These are phyloP conservation scores for honey bee (Apis mellifera) DNA, from an alignment of 1,140 invertebrate species.

Conservation along the genomic window Amel_HAv3.1 CM009943.2:5657001-5657500, in stretches of 20 bases:
- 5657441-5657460: neutral
- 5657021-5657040: conserved; percentile 7
- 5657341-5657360: neutral
- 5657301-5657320: neutral
- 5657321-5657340: conserved; percentile 27
- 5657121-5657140: conserved; percentile 51
- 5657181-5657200: conserved; percentile 42
- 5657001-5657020: conserved; percentile 50
- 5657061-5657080: conserved; percentile 68
- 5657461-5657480: too few relatives aligned
- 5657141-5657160: conserved; percentile 61
- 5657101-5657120: conserved; percentile 56
- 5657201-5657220: conserved; percentile 48
- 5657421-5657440: neutral
- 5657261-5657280: conserved; percentile 59
- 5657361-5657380: neutral
- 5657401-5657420: neutral
- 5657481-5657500: neutral
- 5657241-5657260: conserved; percentile 68
- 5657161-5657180: conserved; percentile 54
- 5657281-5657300: conserved; percentile 50
- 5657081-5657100: conserved; percentile 57
- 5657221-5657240: conserved; percentile 54
- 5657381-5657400: neutral
- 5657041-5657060: conserved; percentile 45